A percentile compares a stretch with the other conserved stretches of the same genome.
These are phyloP conservation scores for Takifugu rubripes DNA, from an alignment of 2,797 vertebrate genomes.

Conservation along the genomic window DNA sequence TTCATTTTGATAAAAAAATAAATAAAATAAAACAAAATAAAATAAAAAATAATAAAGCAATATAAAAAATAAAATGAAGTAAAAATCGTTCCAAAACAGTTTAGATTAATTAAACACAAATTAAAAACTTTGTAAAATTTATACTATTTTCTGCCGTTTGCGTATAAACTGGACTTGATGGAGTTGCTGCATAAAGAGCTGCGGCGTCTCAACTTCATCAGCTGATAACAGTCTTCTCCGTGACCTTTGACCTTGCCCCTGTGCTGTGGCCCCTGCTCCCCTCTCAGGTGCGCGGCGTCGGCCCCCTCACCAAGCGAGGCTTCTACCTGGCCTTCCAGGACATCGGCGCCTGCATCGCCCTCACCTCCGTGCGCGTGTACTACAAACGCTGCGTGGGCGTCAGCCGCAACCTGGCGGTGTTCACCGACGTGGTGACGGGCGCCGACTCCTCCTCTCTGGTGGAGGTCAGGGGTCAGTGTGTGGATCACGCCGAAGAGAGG, in stretches of 20 bases:
- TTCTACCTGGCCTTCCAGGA: conserved; percentile 98
- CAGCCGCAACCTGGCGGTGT: conserved; percentile 89
- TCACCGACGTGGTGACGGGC: conserved; percentile 92
- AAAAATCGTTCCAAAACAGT: too few relatives aligned
- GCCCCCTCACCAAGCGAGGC: conserved; percentile 85
- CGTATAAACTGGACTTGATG: too few relatives aligned
- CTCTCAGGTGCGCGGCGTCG: conserved; percentile 82
- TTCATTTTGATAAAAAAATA: too few relatives aligned
- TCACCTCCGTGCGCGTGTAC: conserved; percentile 91
- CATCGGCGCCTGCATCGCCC: conserved; percentile 92
- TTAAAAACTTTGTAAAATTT: too few relatives aligned
- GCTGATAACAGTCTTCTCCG: too few relatives aligned
- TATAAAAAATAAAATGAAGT: too few relatives aligned
- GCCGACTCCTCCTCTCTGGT: conserved; percentile 94
- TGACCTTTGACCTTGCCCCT: neutral
- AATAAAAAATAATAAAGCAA: too few relatives aligned
- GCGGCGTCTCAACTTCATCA: too few relatives aligned
- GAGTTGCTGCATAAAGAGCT: too few relatives aligned
- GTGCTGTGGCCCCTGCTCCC: neutral
- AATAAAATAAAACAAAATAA: too few relatives aligned
- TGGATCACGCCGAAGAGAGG: conserved; percentile 91
- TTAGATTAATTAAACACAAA: too few relatives aligned
- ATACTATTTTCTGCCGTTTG: too few relatives aligned
- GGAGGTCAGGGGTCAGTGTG: conserved; percentile 92
- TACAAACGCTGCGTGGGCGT: conserved; percentile 92